phyloP scores from a whole-genome alignment of 2,797 vertebrate genomes.

The Rhodeus uyekii region DNA sequence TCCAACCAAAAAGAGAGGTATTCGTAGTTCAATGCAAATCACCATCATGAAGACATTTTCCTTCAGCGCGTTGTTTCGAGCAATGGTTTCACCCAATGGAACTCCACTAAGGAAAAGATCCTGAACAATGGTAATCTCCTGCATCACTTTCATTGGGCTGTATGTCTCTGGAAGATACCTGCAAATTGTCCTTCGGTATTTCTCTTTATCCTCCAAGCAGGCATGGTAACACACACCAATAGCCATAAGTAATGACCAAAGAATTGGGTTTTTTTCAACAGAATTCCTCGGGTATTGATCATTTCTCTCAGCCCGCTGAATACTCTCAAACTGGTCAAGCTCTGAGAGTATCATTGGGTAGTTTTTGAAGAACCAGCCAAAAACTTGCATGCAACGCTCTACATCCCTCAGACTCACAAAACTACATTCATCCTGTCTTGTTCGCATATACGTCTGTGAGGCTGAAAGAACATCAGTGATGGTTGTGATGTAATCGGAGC shows the following conservation, averaged over 20 bases:
- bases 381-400: constrained; percentile 90
- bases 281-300: constrained; percentile 26
- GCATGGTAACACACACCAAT: constrained; percentile 92
- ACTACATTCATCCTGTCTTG: constrained; percentile 83
- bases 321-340: constrained; percentile 64
- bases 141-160: constrained; percentile 68
- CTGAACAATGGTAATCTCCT: constrained; percentile 86
- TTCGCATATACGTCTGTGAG: constrained; percentile 91
- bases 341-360: constrained; percentile 74
- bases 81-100: constrained; percentile 85
- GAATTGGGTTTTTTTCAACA: constrained; percentile 64
- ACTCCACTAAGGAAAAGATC: constrained; percentile 87
- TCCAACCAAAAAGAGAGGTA: constrained; percentile 95
- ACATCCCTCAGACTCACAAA: constrained; percentile 96
- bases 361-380: constrained; percentile 85
- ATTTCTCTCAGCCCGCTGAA: constrained; percentile 37
- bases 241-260: constrained; percentile 91
- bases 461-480: constrained; percentile 82
- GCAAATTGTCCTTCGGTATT: constrained; percentile 78
- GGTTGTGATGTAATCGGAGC: neutral
- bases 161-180: constrained; percentile 72
- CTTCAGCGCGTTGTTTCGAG: constrained; percentile 90
- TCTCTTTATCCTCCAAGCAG: constrained; percentile 84
- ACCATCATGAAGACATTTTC: constrained; percentile 99
- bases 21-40: constrained; percentile 92